Evolutionary conservation across 30 jellyfish, hydroid and myxozoan species (phyloP).

Genomic region (Turritopsis rubra): DNA sequence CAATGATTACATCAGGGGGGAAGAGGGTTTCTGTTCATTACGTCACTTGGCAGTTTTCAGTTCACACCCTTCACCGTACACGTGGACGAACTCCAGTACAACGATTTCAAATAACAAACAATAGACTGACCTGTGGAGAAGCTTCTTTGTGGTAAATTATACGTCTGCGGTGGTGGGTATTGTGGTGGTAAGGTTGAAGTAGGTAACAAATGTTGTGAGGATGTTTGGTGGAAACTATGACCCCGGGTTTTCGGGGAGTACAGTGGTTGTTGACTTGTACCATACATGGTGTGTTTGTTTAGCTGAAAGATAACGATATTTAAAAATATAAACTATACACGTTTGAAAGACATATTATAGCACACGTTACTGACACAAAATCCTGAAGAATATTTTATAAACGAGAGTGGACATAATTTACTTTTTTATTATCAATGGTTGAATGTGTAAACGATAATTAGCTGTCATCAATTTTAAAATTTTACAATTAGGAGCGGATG

Average conservation of each 20-base stretch:
- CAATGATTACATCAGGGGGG: no score
- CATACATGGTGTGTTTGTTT: conserved; percentile 26
- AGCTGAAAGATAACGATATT: conserved; percentile 1
- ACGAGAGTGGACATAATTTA: no score
- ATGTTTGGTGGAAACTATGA: neutral
- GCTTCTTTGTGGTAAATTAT: conserved; percentile 28
- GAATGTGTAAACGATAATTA: no score
- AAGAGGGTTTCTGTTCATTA: no score
- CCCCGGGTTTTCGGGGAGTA: conserved; percentile 22
- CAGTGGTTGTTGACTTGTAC: conserved; percentile 34
- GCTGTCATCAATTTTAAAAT: no score
- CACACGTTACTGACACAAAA: no score
- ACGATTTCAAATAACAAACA: neutral
- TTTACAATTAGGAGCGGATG: no score
- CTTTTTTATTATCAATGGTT: no score
- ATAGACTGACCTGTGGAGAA: conserved; percentile 26
- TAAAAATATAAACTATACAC: no score
- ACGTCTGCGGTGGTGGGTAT: neutral
- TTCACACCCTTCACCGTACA: neutral
- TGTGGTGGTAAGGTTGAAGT: conserved; percentile 2
- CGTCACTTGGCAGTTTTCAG: no score
- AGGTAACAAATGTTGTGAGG: neutral
- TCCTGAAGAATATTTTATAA: no score
- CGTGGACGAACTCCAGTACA: neutral
- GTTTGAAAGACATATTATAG: neutral